Conservation (phyloP, 2,888 invertebrate genomes). For the Drosophila kuntzei region DNA sequence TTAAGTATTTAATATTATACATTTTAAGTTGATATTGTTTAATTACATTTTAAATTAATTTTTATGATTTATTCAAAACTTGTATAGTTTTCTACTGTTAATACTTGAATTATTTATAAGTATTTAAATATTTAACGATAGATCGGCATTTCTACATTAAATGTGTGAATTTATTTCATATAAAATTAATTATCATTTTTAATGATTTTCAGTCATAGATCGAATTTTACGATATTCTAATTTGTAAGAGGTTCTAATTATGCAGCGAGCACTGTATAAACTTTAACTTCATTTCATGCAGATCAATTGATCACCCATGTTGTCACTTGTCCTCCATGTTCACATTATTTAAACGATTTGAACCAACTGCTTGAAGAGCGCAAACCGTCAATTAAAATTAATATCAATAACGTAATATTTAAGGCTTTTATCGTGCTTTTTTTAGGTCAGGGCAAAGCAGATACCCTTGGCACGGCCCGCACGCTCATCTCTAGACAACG, state of each 20-base stretch:
- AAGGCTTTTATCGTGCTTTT: constrained; percentile 30
- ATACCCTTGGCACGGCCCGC: constrained; percentile 22
- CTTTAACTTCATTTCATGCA: background rate
- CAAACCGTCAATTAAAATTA: constrained; percentile 9
- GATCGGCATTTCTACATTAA: background rate
- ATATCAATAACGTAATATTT: constrained; percentile 19
- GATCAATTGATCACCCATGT: constrained; percentile 10
- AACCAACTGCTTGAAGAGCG: background rate
- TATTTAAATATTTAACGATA: background rate
- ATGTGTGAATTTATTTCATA: background rate
- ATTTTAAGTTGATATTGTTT: background rate
- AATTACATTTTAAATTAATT: background rate
- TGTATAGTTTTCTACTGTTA: no score
- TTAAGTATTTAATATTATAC: background rate
- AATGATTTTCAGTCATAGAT: background rate
- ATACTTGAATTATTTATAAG: background rate
- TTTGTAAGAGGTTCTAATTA: background rate
- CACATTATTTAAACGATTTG: constrained; percentile 8
- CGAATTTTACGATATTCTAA: constrained; percentile 1
- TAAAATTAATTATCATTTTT: background rate
- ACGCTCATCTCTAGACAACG: constrained; percentile 23
- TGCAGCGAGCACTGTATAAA: background rate
- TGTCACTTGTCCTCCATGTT: constrained; percentile 16
- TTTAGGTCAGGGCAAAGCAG: constrained; percentile 39
- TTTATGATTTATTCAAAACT: background rate